Evolutionary conservation across 2,797 vertebrate species (phyloP).

Genomic region (Lagothrix lagotricha): DNA sequence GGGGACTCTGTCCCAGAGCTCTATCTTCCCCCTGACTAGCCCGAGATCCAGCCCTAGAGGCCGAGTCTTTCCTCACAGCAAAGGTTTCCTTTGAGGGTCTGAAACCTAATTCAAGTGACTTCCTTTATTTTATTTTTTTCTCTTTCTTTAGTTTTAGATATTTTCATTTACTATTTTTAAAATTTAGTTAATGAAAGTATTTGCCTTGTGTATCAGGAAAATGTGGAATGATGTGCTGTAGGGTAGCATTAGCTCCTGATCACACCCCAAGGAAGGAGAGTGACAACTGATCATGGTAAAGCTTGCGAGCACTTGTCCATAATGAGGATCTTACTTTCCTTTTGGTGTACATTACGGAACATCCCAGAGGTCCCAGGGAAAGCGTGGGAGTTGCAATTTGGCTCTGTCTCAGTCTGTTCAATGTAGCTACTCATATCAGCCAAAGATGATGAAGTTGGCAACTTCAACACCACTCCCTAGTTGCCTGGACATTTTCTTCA

Average conservation of each 20-base stretch:
- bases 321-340: conserved; percentile 21
- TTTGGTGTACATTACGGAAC: neutral
- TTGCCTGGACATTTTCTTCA: neutral
- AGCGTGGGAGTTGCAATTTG: neutral
- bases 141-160: neutral
- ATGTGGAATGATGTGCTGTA: neutral
- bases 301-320: conserved; percentile 31
- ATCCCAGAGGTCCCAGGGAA: neutral
- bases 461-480: neutral
- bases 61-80: neutral
- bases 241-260: conserved; percentile 7
- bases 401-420: neutral
- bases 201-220: neutral
- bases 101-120: neutral
- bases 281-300: conserved; percentile 32
- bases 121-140: neutral
- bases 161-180: neutral
- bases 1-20: neutral
- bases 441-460: neutral
- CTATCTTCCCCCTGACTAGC: neutral
- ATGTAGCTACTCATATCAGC: neutral
- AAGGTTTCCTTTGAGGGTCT: neutral
- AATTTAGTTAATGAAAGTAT: neutral
- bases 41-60: neutral
- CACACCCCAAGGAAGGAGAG: conserved; percentile 39